A percentile compares a stretch with the other conserved stretches of the same genome.
phyloP scores from a whole-genome alignment of 2,888 invertebrate species.

The Cryptosula pallasiana region DNA sequence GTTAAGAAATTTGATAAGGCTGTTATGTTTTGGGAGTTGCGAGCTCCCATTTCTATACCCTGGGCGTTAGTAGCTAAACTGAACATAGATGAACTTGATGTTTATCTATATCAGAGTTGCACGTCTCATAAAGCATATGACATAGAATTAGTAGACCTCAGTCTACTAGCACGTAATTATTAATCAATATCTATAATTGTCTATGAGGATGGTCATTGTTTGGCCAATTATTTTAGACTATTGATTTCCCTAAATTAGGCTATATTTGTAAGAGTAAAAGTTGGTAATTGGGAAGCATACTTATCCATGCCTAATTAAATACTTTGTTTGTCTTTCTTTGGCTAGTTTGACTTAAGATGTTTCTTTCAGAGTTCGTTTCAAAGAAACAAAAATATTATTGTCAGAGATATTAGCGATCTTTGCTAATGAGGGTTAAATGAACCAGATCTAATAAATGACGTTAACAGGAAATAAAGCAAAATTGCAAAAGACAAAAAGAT shows the following conservation, averaged over 20 bases:
- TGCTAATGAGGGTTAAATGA: slow-evolving; percentile 22
- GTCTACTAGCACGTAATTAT: neutral
- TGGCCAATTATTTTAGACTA: slow-evolving; percentile 8
- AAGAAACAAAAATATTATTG: neutral
- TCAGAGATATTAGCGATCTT: neutral
- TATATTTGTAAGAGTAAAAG: too few species aligned
- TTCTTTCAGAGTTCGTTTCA: neutral
- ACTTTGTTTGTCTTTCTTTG: neutral
- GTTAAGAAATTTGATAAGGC: too few species aligned
- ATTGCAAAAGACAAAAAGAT: neutral
- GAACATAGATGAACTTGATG: too few species aligned
- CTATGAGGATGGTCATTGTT: neutral
- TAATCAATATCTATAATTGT: slow-evolving; percentile 21
- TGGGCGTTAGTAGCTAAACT: too few species aligned
- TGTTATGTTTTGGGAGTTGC: too few species aligned
- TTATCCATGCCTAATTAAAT: neutral
- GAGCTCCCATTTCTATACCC: too few species aligned
- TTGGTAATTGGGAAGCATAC: neutral
- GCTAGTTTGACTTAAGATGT: neutral
- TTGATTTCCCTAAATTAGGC: too few species aligned
- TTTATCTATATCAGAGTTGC: too few species aligned
- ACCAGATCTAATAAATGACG: neutral
- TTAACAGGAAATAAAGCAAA: neutral
- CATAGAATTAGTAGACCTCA: too few species aligned
- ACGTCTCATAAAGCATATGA: too few species aligned